These are phyloP conservation scores for Zonotrichia leucophrys DNA, from an alignment of 2,113 vertebrate species.

Conservation along the genomic window DNA sequence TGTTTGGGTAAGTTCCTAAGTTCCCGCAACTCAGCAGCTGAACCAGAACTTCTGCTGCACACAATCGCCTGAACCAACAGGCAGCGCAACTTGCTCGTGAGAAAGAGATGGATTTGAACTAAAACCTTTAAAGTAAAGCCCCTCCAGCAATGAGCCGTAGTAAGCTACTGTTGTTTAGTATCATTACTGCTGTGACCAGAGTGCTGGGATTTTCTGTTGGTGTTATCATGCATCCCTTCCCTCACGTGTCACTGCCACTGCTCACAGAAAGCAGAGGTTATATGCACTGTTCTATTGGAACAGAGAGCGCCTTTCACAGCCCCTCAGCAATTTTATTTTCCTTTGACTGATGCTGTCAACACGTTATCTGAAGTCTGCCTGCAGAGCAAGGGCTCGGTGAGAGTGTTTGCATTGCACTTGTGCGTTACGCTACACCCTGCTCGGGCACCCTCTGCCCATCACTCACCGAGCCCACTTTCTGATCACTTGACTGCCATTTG, in stretches of 20 bases:
- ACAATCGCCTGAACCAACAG: not conserved
- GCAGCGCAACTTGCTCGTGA: not conserved
- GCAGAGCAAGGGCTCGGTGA: not conserved
- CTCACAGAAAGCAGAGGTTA: constrained; percentile 11
- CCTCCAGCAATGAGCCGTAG: not conserved
- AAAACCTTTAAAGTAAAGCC: not conserved
- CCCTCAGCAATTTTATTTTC: constrained; percentile 3
- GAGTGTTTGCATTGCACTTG: constrained; percentile 63
- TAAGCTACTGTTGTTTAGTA: not conserved
- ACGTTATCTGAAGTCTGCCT: constrained; percentile 42
- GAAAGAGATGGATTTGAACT: not conserved
- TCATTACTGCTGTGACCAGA: not conserved
- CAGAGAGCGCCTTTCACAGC: constrained; percentile 21
- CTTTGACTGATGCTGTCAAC: constrained; percentile 63
- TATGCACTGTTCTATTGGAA: not conserved
- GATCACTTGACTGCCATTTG: constrained; percentile 12
- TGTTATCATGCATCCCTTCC: not conserved
- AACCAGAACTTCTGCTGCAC: not conserved
- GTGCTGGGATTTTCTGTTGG: not conserved
- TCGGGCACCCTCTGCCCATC: constrained; percentile 27
- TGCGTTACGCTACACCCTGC: not conserved
- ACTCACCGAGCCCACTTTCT: constrained; percentile 29
- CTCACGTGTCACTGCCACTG: not conserved
- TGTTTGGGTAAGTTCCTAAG: not conserved
- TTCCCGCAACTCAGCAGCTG: not conserved